These are phyloP conservation scores for Taenaris catops DNA, from an alignment of 2,888 invertebrate genomes.

Conservation along the genomic window DNA sequence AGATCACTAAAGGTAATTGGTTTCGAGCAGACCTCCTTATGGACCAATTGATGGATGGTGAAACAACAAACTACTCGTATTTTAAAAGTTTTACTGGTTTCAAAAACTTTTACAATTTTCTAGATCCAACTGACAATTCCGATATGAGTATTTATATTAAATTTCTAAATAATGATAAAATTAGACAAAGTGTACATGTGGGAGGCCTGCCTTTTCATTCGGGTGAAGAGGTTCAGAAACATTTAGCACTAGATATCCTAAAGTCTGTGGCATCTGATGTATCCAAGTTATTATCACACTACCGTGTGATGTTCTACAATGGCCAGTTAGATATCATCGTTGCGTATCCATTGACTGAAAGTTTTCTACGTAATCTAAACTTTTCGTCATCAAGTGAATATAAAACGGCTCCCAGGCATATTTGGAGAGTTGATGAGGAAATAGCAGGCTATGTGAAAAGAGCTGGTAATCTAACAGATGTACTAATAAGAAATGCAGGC, in stretches of 20 bases:
- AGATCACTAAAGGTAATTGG: constrained; percentile 82
- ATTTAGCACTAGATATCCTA: constrained; percentile 77
- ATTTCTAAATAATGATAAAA: constrained; percentile 48
- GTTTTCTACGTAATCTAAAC: constrained; percentile 83
- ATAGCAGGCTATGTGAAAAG: constrained; percentile 87
- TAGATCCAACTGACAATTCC: constrained; percentile 68
- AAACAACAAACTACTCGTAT: constrained; percentile 46
- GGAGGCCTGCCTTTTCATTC: constrained; percentile 77
- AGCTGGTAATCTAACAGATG: constrained; percentile 85
- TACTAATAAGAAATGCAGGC: constrained; percentile 87
- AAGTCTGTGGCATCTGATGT: constrained; percentile 75
- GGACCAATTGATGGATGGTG: constrained; percentile 81
- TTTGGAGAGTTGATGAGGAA: constrained; percentile 83
- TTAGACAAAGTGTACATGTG: constrained; percentile 80
- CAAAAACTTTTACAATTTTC: constrained; percentile 85
- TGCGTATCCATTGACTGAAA: constrained; percentile 78
- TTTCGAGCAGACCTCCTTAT: constrained; percentile 83
- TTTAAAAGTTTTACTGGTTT: constrained; percentile 87
- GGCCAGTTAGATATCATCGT: constrained; percentile 85
- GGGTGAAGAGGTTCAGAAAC: constrained; percentile 63
- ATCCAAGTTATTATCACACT: constrained; percentile 62
- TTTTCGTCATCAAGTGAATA: constrained; percentile 83
- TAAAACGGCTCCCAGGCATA: constrained; percentile 76
- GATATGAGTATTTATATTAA: constrained; percentile 51
- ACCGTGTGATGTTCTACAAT: constrained; percentile 81